Evolutionary conservation across 1,140 invertebrate genomes (phyloP).

Genomic region (Drosophila baimaii): DNA sequence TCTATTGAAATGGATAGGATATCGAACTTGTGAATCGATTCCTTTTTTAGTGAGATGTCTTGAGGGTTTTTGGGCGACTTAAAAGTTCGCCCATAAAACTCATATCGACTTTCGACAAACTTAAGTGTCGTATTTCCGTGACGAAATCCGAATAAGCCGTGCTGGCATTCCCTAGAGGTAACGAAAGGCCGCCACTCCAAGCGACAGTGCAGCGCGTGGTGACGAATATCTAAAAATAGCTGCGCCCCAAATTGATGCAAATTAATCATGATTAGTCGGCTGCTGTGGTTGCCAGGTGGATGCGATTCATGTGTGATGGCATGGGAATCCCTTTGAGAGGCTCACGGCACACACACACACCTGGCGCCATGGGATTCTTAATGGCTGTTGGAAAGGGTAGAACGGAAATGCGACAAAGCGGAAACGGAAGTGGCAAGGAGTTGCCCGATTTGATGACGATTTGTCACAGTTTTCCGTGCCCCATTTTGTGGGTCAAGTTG

Average conservation of each 20-base stretch:
- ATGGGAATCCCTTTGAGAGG: conserved; percentile 9
- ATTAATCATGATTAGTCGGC: conserved; percentile 77
- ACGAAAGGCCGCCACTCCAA: conserved; percentile 24
- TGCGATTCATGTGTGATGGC: conserved; percentile 19
- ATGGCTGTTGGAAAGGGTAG: conserved; percentile 13
- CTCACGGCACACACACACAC: conserved; percentile 33
- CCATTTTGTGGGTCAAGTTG: conserved; percentile 67
- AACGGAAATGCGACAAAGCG: conserved; percentile 24
- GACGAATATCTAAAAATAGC: conserved; percentile 67
- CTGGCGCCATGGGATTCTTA: conserved; percentile 33
- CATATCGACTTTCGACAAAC: conserved; percentile 1
- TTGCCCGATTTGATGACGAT: conserved; percentile 35
- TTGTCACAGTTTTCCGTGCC: conserved; percentile 44
- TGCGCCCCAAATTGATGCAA: conserved; percentile 71
- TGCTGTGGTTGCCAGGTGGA: conserved; percentile 33
- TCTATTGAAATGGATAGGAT: conserved; percentile 4
- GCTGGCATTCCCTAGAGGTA: conserved; percentile 27
- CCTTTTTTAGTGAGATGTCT: background rate
- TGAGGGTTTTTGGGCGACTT: background rate
- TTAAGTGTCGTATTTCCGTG: conserved; percentile 12
- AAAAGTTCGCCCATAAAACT: conserved; percentile 19
- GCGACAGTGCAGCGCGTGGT: conserved; percentile 17
- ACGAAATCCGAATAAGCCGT: conserved; percentile 24
- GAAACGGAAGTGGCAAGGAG: conserved; percentile 40
- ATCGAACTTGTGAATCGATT: background rate